Evolutionary conservation across 2,113 vertebrate species (phyloP).

Genomic region (Atractosteus spatula): DNA sequence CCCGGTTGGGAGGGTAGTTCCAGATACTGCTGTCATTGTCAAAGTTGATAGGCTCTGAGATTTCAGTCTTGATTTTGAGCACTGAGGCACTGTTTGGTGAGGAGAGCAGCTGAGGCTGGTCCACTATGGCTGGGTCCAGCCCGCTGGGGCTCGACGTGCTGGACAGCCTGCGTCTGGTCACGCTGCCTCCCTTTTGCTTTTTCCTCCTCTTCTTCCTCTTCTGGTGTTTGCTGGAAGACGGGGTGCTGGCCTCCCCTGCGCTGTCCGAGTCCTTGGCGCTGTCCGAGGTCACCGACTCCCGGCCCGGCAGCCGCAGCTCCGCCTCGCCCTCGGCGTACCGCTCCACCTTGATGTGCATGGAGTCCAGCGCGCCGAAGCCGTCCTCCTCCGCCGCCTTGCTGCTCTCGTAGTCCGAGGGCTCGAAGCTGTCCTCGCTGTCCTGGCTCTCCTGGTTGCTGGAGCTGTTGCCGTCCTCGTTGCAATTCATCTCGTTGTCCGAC

Average conservation of each 20-base stretch:
- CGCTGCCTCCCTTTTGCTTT: conserved; percentile 87
- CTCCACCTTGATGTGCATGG: conserved; percentile 96
- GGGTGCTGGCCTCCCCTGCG: conserved; percentile 57
- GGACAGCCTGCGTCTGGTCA: conserved; percentile 79
- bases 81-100: conserved; percentile 86
- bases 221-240: conserved; percentile 77
- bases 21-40: conserved; percentile 99
- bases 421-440: conserved; percentile 93
- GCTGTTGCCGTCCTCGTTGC: conserved; percentile 88
- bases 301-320: conserved; percentile 73
- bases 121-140: conserved; percentile 76
- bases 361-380: conserved; percentile 76
- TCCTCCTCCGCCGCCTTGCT: conserved; percentile 75
- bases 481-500: conserved; percentile 87
- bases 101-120: conserved; percentile 79
- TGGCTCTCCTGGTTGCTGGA: conserved; percentile 94
- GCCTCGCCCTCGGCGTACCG: conserved; percentile 87
- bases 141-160: conserved; percentile 76
- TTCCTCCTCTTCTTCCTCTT: conserved; percentile 92
- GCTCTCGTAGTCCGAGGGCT: conserved; percentile 85
- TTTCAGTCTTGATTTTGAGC: conserved; percentile 98
- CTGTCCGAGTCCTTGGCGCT: conserved; percentile 79
- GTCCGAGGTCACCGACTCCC: conserved; percentile 80
- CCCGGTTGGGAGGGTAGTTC: conserved; percentile 97
- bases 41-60: conserved; percentile 96